These are phyloP conservation scores for Oscheius myriophilus DNA, from an alignment of 2,888 invertebrate genomes.

Conservation along the genomic window DNA sequence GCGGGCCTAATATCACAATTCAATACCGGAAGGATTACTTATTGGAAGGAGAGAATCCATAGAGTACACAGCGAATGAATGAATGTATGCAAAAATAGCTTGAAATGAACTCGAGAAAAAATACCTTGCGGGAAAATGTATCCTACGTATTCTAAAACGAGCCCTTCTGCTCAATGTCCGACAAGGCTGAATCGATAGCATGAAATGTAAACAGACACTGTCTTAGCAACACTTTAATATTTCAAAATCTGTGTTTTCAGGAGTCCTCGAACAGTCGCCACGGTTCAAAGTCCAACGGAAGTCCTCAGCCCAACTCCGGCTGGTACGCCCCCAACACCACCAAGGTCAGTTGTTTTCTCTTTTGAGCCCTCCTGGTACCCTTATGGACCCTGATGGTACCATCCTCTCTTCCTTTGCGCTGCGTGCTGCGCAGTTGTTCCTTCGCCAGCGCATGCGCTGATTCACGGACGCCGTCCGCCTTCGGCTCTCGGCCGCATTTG, in stretches of 20 bases:
- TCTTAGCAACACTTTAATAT: too few relatives aligned
- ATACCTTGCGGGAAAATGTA: too few relatives aligned
- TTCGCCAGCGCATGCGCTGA: not conserved
- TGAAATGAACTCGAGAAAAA: too few relatives aligned
- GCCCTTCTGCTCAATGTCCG: too few relatives aligned
- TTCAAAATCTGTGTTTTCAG: not conserved
- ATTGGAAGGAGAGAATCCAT: too few relatives aligned
- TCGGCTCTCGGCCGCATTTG: not conserved
- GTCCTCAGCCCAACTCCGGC: slow-evolving; percentile 21
- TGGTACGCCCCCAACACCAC: slow-evolving; percentile 20
- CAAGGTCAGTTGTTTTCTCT: slow-evolving; percentile 17
- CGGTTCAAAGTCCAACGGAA: slow-evolving; percentile 11
- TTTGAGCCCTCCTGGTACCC: not conserved
- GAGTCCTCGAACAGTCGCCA: slow-evolving; percentile 13
- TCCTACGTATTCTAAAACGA: too few relatives aligned
- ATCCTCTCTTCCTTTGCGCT: not conserved
- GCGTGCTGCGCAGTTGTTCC: slow-evolving; percentile 2
- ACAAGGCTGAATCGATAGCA: too few relatives aligned
- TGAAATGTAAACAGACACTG: too few relatives aligned
- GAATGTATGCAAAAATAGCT: too few relatives aligned
- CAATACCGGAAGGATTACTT: too few relatives aligned
- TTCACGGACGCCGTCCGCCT: not conserved
- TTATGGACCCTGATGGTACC: not conserved
- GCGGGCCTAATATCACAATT: too few relatives aligned
- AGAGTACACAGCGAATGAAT: too few relatives aligned